Conservation (phyloP, 2,888 invertebrate species). For the Altica lythri region DNA sequence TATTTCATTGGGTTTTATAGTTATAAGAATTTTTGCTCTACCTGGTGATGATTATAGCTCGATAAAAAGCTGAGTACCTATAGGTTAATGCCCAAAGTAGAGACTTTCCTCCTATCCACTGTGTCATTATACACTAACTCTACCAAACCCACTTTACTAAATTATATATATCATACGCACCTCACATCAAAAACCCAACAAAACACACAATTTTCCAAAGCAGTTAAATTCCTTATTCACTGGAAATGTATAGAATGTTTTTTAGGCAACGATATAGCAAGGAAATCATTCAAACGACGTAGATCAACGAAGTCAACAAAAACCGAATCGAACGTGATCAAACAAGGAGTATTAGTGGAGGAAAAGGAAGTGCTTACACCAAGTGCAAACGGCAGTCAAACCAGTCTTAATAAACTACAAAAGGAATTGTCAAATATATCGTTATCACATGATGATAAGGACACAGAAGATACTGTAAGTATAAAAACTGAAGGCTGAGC, state of each 20-base stretch:
- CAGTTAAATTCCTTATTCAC: conserved; percentile 6
- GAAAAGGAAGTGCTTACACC: conserved; percentile 49
- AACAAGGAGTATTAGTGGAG: conserved; percentile 53
- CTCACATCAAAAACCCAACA: too few relatives aligned
- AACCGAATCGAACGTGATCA: conserved; percentile 55
- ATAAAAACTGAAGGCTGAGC: conserved; percentile 4
- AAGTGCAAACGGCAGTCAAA: conserved; percentile 41
- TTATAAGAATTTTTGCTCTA: too few relatives aligned
- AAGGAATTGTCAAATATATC: conserved; percentile 52
- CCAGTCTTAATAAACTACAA: conserved; percentile 51
- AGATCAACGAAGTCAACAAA: conserved; percentile 51
- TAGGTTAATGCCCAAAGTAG: too few relatives aligned
- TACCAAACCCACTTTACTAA: too few relatives aligned
- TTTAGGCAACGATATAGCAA: conserved; percentile 71
- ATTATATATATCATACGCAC: too few relatives aligned
- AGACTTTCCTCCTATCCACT: too few relatives aligned
- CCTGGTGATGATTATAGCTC: too few relatives aligned
- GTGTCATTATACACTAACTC: too few relatives aligned
- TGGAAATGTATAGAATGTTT: conserved; percentile 9
- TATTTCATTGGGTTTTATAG: too few relatives aligned
- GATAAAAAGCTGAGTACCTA: too few relatives aligned
- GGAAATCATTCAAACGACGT: conserved; percentile 71
- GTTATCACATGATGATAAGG: conserved; percentile 44
- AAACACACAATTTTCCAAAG: too few relatives aligned
- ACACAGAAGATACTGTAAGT: conserved; percentile 40